Evolutionary conservation across 2,888 invertebrate genomes (phyloP), one percentile per base, ranked within the genome.

Genomic region (Aleiodes alternator): DNA sequence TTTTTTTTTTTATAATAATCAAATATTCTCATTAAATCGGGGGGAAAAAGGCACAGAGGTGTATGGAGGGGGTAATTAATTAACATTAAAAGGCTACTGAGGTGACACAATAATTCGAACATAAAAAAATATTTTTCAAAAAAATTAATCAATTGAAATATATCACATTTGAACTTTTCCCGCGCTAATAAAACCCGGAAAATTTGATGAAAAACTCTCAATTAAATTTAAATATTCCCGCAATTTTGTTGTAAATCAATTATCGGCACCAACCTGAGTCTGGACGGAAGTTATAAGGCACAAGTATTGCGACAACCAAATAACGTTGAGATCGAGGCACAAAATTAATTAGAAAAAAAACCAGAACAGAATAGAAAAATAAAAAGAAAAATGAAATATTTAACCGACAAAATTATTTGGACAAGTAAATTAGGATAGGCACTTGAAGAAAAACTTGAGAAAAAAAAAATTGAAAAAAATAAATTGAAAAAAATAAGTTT

Each of bases 261-360:
- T 34, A 53, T 82, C 81, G 83, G 84, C 84, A 82, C 82, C 72
- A 78, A 79, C 78, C 72, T 76, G 78, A 78, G 69, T 76, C 69
- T 85, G 85, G 85, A 85, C 85, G 85, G 85, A 78, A 82, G 78
- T 83, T 69, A 82, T 85, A 85, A 85, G 85, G 85, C 85, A 85
- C 85, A 80, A 76, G 75, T 77, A 57, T 77, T 71, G 82, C 84
- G 85, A 84, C 85, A 84, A 82, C 83, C 82, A 76, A 68, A 34
- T 68, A 12, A 43, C 43, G 43, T 43, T 31, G 29, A 68, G 69
- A 48, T 69, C 56, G 69, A 71, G 73, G 73, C 57, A 64, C 71
- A 55, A 59, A 59, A 76, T 34, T 48, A 43, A 9, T 16, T n/a
- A 7, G 4, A 11, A 53, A 12, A 68, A 70, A 66, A 11, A 68